A percentile compares a stretch with the other conserved stretches of the same genome.
Conservation (phyloP, 2,113 vertebrate genomes). For the Notarius lentiginosus region DNA sequence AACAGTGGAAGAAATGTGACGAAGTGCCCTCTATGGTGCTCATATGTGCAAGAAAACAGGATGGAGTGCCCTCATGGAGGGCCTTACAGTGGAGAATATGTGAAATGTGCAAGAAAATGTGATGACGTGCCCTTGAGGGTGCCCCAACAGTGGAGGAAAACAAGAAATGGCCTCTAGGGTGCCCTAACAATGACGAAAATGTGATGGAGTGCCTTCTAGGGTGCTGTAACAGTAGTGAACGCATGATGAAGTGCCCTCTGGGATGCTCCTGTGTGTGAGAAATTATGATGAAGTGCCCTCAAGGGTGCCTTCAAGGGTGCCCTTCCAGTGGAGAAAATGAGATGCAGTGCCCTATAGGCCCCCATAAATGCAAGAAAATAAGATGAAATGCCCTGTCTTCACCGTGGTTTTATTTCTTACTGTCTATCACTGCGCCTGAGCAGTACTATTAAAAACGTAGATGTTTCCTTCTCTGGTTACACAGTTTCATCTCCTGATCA, state of each 20-base stretch:
- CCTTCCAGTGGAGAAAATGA: too few relatives aligned
- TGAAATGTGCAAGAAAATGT: background rate
- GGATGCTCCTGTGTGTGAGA: background rate
- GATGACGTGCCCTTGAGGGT: background rate
- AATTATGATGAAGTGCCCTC: background rate
- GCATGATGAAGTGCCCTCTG: background rate
- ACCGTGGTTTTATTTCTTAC: background rate
- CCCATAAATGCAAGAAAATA: background rate
- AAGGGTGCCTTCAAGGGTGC: background rate
- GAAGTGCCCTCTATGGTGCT: background rate
- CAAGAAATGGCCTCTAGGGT: background rate
- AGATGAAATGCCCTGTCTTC: background rate
- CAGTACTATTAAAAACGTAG: too few relatives aligned
- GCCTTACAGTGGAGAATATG: background rate
- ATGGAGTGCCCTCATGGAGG: background rate
- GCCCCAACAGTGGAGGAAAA: rapidly evolving
- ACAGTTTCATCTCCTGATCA: background rate
- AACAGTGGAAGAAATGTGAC: background rate
- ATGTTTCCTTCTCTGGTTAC: background rate
- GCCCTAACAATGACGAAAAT: background rate
- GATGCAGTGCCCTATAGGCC: background rate
- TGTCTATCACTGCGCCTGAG: background rate
- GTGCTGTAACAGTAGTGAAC: background rate
- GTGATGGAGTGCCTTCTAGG: background rate
- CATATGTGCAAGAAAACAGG: background rate